Evolutionary conservation across 92 coral and sea anemone species (phyloP).

Genomic region (Actinernus sp.): DNA sequence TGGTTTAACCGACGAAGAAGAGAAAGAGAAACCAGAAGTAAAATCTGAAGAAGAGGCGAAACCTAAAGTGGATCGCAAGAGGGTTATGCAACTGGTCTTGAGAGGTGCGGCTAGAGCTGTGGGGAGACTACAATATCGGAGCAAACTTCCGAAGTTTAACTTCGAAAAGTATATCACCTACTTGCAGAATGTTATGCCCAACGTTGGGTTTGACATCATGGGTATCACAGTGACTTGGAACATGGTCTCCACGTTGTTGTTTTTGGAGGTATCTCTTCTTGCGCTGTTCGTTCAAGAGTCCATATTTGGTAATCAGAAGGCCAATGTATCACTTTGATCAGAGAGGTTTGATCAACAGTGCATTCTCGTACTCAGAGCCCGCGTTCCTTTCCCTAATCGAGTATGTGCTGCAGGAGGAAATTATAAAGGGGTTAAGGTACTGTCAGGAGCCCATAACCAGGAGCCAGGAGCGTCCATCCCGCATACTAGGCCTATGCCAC

Average conservation of each 20-base stretch:
- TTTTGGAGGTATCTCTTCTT: slow-evolving; percentile 79
- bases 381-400: no score
- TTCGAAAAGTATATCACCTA: slow-evolving; percentile 93
- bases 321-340: slow-evolving; percentile 62
- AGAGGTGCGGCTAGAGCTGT: slow-evolving; percentile 91
- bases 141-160: slow-evolving; percentile 86
- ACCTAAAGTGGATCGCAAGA: slow-evolving; percentile 58
- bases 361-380: no score
- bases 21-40: slow-evolving; percentile 6
- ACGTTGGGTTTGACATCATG: slow-evolving; percentile 78
- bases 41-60: slow-evolving; percentile 20
- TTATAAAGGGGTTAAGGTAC: no score
- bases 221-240: slow-evolving; percentile 89
- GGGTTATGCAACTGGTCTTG: slow-evolving; percentile 71
- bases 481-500: no score
- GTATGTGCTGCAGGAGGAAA: no score
- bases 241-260: slow-evolving; percentile 88
- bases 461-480: no score
- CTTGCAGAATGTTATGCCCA: slow-evolving; percentile 86
- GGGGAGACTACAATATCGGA: slow-evolving; percentile 76
- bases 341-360: no score
- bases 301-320: slow-evolving; percentile 83
- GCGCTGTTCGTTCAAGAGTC: slow-evolving; percentile 94
- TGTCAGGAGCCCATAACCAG: no score
- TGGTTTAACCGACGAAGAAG: slow-evolving; percentile 62